A percentile compares a stretch with the other conserved stretches of the same genome.
These are phyloP conservation scores for Eclectus roratus DNA, from an alignment of 2,113 vertebrate species.

Conservation along the genomic window DNA sequence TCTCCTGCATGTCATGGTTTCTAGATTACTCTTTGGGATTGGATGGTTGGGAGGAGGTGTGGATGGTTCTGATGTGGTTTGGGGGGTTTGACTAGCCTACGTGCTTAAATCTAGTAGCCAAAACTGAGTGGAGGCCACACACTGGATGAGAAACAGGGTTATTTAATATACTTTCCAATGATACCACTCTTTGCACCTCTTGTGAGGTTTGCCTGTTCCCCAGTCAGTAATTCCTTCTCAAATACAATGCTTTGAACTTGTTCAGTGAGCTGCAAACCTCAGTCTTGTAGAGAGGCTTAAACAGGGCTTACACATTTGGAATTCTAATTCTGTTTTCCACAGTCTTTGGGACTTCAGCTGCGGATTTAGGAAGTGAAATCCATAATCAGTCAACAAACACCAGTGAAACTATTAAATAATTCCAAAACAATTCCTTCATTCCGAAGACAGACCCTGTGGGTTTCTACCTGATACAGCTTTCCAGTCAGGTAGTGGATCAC, in stretches of 20 bases:
- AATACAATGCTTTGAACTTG: background rate
- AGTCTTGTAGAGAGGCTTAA: background rate
- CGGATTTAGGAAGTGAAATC: background rate
- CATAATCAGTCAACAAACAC: background rate
- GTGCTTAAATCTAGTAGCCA: background rate
- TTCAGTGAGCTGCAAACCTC: background rate
- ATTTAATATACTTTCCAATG: background rate
- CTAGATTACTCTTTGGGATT: background rate
- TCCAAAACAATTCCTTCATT: background rate
- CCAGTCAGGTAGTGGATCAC: background rate
- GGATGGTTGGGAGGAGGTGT: no score
- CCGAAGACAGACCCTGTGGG: background rate
- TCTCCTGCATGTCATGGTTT: fast-evolving
- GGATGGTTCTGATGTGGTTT: background rate
- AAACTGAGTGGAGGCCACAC: background rate
- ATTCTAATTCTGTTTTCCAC: background rate
- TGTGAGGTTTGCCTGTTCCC: background rate
- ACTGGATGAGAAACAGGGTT: background rate
- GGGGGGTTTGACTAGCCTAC: background rate
- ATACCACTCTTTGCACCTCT: background rate
- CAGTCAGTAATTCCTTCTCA: background rate
- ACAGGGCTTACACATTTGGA: background rate
- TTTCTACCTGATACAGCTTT: background rate
- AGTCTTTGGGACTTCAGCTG: background rate
- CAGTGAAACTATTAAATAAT: background rate